Evolutionary conservation across 2,888 invertebrate genomes (phyloP), one percentile per base, ranked within the genome.

Genomic region (Thymelicus sylvestris): DNA sequence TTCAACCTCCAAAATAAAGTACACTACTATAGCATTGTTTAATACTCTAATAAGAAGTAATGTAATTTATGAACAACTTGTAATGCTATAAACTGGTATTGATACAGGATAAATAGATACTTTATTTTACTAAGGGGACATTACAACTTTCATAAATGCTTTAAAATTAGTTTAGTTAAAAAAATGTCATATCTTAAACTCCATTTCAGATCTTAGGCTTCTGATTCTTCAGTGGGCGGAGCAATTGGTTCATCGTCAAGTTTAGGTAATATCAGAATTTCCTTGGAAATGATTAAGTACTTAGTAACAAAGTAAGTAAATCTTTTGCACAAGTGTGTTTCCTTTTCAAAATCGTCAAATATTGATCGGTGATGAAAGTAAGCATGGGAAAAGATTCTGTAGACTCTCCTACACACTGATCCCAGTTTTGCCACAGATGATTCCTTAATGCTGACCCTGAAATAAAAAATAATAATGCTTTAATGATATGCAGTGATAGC

Each of bases 331-430:
- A 99, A 94, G 88, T 97, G 98, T 39, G 99, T 99, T 91, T 98
- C 98, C 83, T 97, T 97, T 95, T 99, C 99, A 93, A 99, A 99
- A 78, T 98, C 97, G 93, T 99, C 99, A 94, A 99, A 99, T 88
- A 99, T 97, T 79, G 96, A 95, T 80, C 98, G 95, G 91, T 99
- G 99, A 92, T 99, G 99, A 90, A 98, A 99, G 91, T 98, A 99
- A 47, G 99, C 99, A 94, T 99, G 99, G 64, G 99, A 99, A 92
- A 99, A 99, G 88, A 99, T 99, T 94, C 99, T 96, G 90, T 99
- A 99, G 2, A 99, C 99, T 81, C 99, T 95, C 81, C 99, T 96
- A 91, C 99, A 99, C 10, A 99, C 99, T 59, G 99, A 99, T 66
- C 99, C 99, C 81, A 99, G 94, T 93, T 99, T 99, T 66, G 98